Conservation (phyloP, 2,797 vertebrate genomes). For the Phaenicophaeus curvirostris region DNA sequence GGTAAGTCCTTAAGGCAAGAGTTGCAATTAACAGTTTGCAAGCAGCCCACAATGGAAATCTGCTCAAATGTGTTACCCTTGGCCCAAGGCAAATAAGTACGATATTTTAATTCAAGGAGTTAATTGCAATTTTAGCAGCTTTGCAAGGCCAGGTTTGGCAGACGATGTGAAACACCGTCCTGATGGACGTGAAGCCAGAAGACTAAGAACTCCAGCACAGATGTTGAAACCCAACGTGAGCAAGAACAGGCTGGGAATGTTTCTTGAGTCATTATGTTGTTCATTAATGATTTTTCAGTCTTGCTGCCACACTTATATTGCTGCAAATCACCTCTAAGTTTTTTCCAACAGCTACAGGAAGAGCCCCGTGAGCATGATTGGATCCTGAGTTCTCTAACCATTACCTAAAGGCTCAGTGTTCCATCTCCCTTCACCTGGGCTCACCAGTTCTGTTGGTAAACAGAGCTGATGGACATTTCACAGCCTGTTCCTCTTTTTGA, state of each 20-base stretch:
- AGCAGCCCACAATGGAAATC: neutral
- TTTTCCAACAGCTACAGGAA: neutral
- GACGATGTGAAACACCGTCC: neutral
- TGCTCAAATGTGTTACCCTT: neutral
- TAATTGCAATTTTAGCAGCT: constrained; percentile 28
- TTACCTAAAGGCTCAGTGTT: neutral
- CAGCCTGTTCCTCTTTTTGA: constrained; percentile 17
- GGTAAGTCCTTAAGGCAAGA: neutral
- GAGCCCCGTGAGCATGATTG: rapidly evolving
- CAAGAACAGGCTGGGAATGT: neutral
- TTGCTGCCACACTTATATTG: neutral
- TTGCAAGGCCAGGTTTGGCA: neutral
- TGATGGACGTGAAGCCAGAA: neutral
- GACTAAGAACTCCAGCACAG: neutral
- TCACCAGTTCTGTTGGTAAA: neutral
- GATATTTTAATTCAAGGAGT: constrained; percentile 24
- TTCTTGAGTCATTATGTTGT: neutral
- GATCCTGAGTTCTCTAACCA: neutral
- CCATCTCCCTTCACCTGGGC: neutral
- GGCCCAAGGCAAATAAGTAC: neutral
- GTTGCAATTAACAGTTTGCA: neutral
- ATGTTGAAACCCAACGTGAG: neutral
- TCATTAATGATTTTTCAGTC: neutral
- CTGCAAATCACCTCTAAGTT: neutral
- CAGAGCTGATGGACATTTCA: neutral